Base-by-base conservation (phyloP, 1,140 invertebrate species). In the Bombus breviceps region DNA sequence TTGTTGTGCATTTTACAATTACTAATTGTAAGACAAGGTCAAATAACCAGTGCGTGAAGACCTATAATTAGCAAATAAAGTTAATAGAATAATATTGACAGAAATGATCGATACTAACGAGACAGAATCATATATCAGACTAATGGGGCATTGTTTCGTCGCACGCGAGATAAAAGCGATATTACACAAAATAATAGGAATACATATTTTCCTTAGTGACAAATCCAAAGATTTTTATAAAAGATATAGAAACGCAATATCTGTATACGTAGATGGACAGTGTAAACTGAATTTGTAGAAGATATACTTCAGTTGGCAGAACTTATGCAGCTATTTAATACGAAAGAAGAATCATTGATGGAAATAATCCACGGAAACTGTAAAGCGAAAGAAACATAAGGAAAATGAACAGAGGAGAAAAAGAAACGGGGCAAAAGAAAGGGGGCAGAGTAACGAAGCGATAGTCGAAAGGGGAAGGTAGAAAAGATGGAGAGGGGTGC, bases 381-480 rank as follows among this genome's bases (percentile, higher is more conserved):
- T 3, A 57, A 4, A 10, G 32, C 15, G 32, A 9, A 8, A 12
- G 28, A 18, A 15, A 28, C 25, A 34, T 6, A 13, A 15, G 34
- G n/a, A 32, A 74, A 32, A 32, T 3, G 73, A 81, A 64, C 32
- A 82, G 76, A 59, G 39, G 15, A 41, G 37, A 77, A 39, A 47
- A 81, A 2, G 15, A 74, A 71, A 87, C 37, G 74, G 3, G 77
- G 28, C 8, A 8, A 28, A 37, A 22, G 41, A 59, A 66, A 47
- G 32, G 53, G 81, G 32, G 22, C 34, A 76, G 34, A 74, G 39
- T 34, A 25, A 64, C 8, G 69, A 77, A 57, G 25, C 37, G 59
- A 75, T 28, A 37, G 72, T 43, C 15, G 79, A 74, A 71, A 66
- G 59, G 41, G 68, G 66, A 69, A 76, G 69, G 83, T 22, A 78